phyloP scores from a whole-genome alignment of 1,140 invertebrate genomes.

The Drosophila paulistorum region DNA sequence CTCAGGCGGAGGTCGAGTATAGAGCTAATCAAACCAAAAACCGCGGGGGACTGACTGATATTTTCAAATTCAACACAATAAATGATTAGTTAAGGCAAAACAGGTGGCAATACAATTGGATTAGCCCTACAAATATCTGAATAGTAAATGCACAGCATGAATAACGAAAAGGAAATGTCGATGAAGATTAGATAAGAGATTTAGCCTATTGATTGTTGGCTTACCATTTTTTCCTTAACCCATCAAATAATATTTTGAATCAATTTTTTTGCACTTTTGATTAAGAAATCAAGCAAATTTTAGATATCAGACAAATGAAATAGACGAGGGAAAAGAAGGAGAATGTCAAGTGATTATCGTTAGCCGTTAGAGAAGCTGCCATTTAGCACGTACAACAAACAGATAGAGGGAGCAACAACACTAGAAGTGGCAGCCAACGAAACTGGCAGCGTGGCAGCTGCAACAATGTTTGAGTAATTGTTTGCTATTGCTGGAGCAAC shows the following conservation, averaged over 20 bases:
- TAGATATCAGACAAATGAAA: slow-evolving; percentile 13
- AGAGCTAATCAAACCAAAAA: not conserved
- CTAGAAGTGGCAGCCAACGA: slow-evolving; percentile 12
- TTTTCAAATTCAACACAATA: not conserved
- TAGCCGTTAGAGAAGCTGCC: slow-evolving; percentile 70
- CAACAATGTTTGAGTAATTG: slow-evolving; percentile 80
- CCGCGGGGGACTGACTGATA: not conserved
- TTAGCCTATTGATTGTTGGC: too few species aligned
- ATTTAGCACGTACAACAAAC: slow-evolving; percentile 75
- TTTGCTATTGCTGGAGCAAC: slow-evolving; percentile 62
- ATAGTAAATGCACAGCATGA: too few species aligned
- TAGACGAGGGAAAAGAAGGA: slow-evolving; percentile 26
- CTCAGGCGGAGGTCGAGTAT: not conserved
- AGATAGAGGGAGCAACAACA: slow-evolving; percentile 12
- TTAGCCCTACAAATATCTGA: not conserved
- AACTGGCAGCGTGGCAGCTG: slow-evolving; percentile 42
- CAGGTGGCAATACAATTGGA: not conserved
- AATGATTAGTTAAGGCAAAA: not conserved
- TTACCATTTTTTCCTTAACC: too few species aligned
- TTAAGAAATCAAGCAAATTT: slow-evolving; percentile 6
- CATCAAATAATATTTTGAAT: too few species aligned
- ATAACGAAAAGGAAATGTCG: too few species aligned
- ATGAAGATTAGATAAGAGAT: too few species aligned
- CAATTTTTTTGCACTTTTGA: not conserved
- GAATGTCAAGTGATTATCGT: slow-evolving; percentile 74